These are phyloP conservation scores for Phasia obesa DNA, from an alignment of 2,888 invertebrate genomes.

Conservation along the genomic window DNA sequence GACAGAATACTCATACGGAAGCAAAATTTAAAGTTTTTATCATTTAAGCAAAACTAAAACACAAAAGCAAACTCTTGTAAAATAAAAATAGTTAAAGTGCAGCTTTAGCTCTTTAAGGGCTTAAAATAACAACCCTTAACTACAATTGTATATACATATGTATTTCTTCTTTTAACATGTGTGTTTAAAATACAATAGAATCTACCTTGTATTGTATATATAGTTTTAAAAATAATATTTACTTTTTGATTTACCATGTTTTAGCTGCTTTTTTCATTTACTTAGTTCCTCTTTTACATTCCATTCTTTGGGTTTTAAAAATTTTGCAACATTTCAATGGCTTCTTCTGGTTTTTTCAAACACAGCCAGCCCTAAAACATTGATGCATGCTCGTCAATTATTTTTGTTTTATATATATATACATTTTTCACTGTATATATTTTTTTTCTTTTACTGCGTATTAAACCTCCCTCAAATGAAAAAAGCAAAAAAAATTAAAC, in stretches of 20 bases:
- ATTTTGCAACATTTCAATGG: constrained; percentile 70
- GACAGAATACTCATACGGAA: background rate
- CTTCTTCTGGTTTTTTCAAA: constrained; percentile 60
- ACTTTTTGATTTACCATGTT: constrained; percentile 33
- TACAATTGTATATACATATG: background rate
- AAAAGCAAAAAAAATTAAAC: constrained; percentile 11
- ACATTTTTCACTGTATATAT: background rate
- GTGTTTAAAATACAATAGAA: background rate
- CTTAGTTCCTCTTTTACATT: constrained; percentile 6
- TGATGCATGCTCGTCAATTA: constrained; percentile 41
- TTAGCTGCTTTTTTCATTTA: constrained; percentile 2
- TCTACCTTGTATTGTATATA: constrained; percentile 8
- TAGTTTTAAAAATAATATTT: background rate
- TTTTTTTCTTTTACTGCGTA: constrained; percentile 22
- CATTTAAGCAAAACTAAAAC: background rate
- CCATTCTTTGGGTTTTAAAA: background rate
- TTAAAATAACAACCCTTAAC: constrained; percentile 15
- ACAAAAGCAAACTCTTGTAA: constrained; percentile 1
- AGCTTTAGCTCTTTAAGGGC: constrained; percentile 29
- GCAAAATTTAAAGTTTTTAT: background rate
- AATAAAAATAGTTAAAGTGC: constrained; percentile 28
- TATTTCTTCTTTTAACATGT: background rate
- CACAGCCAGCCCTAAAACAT: constrained; percentile 26
- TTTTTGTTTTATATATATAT: background rate
- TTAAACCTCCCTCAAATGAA: constrained; percentile 44